phyloP scores from a whole-genome alignment of 1,140 invertebrate genomes.

The Diploscapter pachys region DNA sequence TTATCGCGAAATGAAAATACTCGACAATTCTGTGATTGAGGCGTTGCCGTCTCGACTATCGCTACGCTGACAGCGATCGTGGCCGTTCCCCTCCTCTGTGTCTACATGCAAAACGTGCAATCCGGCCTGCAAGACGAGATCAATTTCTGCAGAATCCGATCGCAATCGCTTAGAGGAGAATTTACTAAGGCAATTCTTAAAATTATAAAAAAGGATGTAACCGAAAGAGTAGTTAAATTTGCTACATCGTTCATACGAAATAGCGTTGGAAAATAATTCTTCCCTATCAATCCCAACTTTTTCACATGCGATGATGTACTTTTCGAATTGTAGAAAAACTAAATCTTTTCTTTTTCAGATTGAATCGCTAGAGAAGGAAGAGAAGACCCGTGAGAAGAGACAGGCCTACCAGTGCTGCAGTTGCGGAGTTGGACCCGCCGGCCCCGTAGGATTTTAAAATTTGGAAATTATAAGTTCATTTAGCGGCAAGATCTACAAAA shows the following conservation, averaged over 20 bases:
- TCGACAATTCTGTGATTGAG: slow-evolving; percentile 16
- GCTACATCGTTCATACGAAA: too few relatives aligned
- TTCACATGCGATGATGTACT: too few relatives aligned
- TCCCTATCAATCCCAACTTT: too few relatives aligned
- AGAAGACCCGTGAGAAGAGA: slow-evolving; percentile 29
- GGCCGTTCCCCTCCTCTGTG: slow-evolving; percentile 53
- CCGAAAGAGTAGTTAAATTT: too few relatives aligned
- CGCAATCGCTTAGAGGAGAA: slow-evolving; percentile 18
- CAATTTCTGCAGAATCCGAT: slow-evolving; percentile 22
- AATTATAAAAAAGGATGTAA: too few relatives aligned
- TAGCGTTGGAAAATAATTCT: too few relatives aligned
- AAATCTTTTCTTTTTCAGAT: background rate
- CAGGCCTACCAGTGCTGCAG: slow-evolving; percentile 33
- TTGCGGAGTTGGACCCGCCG: slow-evolving; percentile 38
- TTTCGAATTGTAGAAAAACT: background rate
- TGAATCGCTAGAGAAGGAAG: background rate
- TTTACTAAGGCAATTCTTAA: slow-evolving; percentile 8
- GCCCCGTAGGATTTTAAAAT: slow-evolving; percentile 24
- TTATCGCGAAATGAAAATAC: too few relatives aligned
- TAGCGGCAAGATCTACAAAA: too few relatives aligned
- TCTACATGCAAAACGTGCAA: slow-evolving; percentile 34
- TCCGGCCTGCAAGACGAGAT: slow-evolving; percentile 31
- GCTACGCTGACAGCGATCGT: slow-evolving; percentile 49
- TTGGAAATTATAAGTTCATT: too few relatives aligned
- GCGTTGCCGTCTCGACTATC: slow-evolving; percentile 48